Evolutionary conservation across 1,140 invertebrate species (phyloP).

Genomic region (Drosophila eugracilis): DNA sequence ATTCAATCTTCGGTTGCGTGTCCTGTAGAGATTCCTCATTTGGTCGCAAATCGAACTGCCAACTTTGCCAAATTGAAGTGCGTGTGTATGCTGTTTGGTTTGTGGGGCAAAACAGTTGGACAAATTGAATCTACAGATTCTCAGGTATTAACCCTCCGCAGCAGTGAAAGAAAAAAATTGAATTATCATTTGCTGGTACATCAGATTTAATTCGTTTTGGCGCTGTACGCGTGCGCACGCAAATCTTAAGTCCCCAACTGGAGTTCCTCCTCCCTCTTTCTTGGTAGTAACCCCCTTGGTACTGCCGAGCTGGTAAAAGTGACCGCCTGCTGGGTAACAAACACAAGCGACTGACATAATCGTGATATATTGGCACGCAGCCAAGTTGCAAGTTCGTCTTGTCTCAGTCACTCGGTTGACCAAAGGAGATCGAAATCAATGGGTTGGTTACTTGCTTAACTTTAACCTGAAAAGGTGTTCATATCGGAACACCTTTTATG

Average conservation of each 20-base stretch:
- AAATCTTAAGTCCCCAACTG: conserved; percentile 29
- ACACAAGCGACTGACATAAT: conserved; percentile 80
- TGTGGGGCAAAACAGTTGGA: conserved; percentile 56
- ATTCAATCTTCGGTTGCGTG: conserved; percentile 54
- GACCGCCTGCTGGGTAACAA: conserved; percentile 64
- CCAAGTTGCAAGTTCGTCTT: conserved; percentile 39
- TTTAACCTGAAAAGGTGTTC: background rate
- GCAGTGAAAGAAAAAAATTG: conserved; percentile 57
- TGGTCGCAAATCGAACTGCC: conserved; percentile 78
- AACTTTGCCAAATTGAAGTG: conserved; percentile 79
- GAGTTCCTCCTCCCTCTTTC: background rate
- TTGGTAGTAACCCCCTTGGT: too few relatives aligned
- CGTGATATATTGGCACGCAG: conserved; percentile 79
- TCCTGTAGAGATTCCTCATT: conserved; percentile 71
- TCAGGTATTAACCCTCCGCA: background rate
- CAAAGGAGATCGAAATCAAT: conserved; percentile 27
- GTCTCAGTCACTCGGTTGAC: conserved; percentile 18
- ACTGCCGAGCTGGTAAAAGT: conserved; percentile 1
- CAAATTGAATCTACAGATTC: conserved; percentile 67
- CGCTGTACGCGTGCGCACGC: conserved; percentile 81
- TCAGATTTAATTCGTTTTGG: conserved; percentile 81
- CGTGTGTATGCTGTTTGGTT: conserved; percentile 53
- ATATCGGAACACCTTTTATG: too few relatives aligned
- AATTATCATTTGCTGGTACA: conserved; percentile 78
- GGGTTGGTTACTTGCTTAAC: background rate